These are phyloP conservation scores for Drosophila nr. medialis DNA, from an alignment of 2,888 invertebrate genomes.

Conservation along the genomic window DNA sequence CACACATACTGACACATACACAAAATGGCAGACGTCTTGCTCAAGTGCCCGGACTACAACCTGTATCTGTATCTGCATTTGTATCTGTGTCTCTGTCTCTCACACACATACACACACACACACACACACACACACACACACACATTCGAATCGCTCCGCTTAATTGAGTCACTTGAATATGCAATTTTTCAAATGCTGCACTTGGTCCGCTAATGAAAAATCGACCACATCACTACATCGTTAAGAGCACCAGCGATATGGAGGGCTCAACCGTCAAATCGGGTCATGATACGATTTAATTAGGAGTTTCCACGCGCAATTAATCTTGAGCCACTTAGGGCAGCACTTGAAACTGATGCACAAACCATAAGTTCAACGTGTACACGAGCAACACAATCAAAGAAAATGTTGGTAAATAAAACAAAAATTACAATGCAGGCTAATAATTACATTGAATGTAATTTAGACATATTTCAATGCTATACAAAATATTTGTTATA, in stretches of 20 bases:
- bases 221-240: slow-evolving; percentile 69
- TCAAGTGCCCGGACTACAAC: slow-evolving; percentile 67
- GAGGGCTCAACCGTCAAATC: slow-evolving; percentile 2
- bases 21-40: slow-evolving; percentile 79
- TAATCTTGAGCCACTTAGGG: slow-evolving; percentile 73
- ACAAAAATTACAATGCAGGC: background rate
- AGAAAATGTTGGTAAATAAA: background rate
- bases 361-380: slow-evolving; percentile 18
- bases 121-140: slow-evolving; percentile 2
- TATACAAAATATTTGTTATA: no score
- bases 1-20: slow-evolving; percentile 11
- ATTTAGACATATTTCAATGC: background rate
- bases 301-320: slow-evolving; percentile 82
- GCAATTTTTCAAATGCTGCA: slow-evolving; percentile 75
- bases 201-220: slow-evolving; percentile 62
- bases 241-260: slow-evolving; percentile 53
- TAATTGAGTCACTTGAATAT: slow-evolving; percentile 81
- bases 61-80: slow-evolving; percentile 55
- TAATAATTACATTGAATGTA: background rate
- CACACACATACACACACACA: slow-evolving; percentile 12
- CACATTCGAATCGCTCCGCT: slow-evolving; percentile 28
- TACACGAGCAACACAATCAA: slow-evolving; percentile 24
- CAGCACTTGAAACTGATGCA: slow-evolving; percentile 41
- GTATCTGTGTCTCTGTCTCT: slow-evolving; percentile 27
- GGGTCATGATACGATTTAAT: slow-evolving; percentile 80